These are phyloP conservation scores for Galleria mellonella DNA, from an alignment of 1,140 invertebrate species.

Conservation along the genomic window DNA sequence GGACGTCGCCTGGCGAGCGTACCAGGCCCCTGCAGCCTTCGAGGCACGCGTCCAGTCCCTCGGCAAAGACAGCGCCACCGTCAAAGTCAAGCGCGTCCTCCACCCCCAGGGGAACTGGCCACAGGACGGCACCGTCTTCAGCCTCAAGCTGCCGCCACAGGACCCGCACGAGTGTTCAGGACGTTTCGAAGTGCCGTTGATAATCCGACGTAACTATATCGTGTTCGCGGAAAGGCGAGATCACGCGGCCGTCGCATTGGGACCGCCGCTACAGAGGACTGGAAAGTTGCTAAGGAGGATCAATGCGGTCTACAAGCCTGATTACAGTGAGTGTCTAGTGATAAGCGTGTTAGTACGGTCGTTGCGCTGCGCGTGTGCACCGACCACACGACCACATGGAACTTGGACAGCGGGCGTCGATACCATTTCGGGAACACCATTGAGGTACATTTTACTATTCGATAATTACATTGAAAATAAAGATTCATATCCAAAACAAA, in stretches of 20 bases:
- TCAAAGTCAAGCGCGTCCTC: conserved; percentile 51
- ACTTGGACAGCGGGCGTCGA: conserved; percentile 25
- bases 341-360: conserved; percentile 7
- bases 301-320: conserved; percentile 60
- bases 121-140: conserved; percentile 46
- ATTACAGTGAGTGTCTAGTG: conserved; percentile 64
- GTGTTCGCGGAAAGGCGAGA: conserved; percentile 63
- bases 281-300: conserved; percentile 55
- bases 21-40: conserved; percentile 63
- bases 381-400: conserved; percentile 28
- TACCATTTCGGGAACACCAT: conserved; percentile 8
- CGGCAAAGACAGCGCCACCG: conserved; percentile 51
- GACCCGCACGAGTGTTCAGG: conserved; percentile 49
- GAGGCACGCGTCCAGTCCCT: conserved; percentile 63
- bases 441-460: no score
- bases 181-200: conserved; percentile 61
- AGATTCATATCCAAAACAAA: not conserved
- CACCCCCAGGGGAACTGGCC: conserved; percentile 57
- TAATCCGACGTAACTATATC: conserved; percentile 63
- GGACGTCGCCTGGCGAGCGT: conserved; percentile 66
- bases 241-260: conserved; percentile 57
- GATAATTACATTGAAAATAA: no score
- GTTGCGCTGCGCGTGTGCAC: not conserved
- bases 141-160: conserved; percentile 47
- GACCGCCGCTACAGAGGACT: conserved; percentile 55